Evolutionary conservation across 2,797 vertebrate species (phyloP).

Genomic region (Chrysolophus pictus): DNA sequence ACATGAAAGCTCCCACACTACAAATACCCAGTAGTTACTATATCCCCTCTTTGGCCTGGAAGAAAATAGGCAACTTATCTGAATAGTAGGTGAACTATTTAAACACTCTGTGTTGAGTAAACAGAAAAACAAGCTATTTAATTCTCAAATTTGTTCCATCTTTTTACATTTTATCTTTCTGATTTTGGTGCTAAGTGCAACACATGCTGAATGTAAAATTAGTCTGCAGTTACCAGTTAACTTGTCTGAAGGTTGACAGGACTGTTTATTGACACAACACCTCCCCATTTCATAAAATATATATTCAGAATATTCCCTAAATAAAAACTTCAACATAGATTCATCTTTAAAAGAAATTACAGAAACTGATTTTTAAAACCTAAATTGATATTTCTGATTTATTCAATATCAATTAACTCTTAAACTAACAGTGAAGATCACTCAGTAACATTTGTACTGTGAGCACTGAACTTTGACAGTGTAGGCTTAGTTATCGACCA

Average conservation of each 20-base stretch:
- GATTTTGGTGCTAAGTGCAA: constrained; percentile 56
- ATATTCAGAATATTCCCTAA: constrained; percentile 26
- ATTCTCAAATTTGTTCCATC: constrained; percentile 10
- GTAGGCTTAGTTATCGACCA: neutral
- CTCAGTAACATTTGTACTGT: neutral
- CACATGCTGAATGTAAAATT: neutral
- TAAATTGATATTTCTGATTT: neutral
- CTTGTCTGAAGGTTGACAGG: constrained; percentile 53
- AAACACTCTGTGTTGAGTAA: constrained; percentile 58
- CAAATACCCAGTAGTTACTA: constrained; percentile 46
- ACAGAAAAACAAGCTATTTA: constrained; percentile 53
- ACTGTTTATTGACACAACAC: constrained; percentile 51
- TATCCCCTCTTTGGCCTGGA: constrained; percentile 70
- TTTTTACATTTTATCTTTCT: constrained; percentile 50
- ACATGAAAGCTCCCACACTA: constrained; percentile 55
- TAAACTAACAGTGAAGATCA: neutral
- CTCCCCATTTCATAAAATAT: constrained; percentile 11
- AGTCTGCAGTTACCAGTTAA: constrained; percentile 57
- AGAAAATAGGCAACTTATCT: constrained; percentile 66
- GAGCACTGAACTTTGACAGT: constrained; percentile 2
- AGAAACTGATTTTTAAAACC: constrained; percentile 52
- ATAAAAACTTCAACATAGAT: constrained; percentile 20
- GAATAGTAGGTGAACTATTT: constrained; percentile 63
- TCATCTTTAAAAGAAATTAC: constrained; percentile 50
- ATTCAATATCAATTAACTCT: neutral